Conservation (phyloP, 2,113 vertebrate species). For the Vulpes lagopus region DNA sequence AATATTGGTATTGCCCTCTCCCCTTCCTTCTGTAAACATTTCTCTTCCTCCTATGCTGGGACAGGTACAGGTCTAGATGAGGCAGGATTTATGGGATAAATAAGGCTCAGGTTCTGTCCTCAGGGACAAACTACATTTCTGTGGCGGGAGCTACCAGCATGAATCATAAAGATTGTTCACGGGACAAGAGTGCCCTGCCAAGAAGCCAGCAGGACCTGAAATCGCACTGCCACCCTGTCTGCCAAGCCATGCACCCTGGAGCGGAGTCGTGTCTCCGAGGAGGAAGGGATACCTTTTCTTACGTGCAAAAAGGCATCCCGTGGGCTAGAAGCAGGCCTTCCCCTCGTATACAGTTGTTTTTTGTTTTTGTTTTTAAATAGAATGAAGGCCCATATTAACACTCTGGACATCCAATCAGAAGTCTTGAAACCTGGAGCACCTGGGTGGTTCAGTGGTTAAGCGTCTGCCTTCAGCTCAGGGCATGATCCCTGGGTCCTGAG, state of each 20-base stretch:
- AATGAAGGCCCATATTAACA: not conserved
- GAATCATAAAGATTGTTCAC: not conserved
- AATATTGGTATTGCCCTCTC: not conserved
- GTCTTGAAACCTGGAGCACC: not conserved
- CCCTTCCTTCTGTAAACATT: not conserved
- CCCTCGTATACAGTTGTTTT: not conserved
- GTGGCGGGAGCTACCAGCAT: not conserved
- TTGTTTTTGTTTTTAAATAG: not conserved
- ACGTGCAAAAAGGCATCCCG: not conserved
- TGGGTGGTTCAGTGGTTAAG: too few relatives aligned
- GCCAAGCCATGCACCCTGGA: too few relatives aligned
- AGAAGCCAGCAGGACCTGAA: not conserved
- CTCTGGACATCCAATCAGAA: not conserved
- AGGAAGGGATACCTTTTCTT: not conserved
- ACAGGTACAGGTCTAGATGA: not conserved
- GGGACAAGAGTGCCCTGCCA: not conserved
- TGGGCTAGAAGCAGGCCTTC: not conserved
- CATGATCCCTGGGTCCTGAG: too few relatives aligned
- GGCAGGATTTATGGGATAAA: not conserved
- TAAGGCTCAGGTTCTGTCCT: not conserved
- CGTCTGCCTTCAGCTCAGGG: too few relatives aligned
- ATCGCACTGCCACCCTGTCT: not conserved
- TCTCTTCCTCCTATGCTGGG: not conserved
- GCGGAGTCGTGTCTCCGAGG: accelerated
- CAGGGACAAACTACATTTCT: not conserved